Evolutionary conservation across 2,888 invertebrate genomes (phyloP).

Genomic region (Calliopum simillimum): DNA sequence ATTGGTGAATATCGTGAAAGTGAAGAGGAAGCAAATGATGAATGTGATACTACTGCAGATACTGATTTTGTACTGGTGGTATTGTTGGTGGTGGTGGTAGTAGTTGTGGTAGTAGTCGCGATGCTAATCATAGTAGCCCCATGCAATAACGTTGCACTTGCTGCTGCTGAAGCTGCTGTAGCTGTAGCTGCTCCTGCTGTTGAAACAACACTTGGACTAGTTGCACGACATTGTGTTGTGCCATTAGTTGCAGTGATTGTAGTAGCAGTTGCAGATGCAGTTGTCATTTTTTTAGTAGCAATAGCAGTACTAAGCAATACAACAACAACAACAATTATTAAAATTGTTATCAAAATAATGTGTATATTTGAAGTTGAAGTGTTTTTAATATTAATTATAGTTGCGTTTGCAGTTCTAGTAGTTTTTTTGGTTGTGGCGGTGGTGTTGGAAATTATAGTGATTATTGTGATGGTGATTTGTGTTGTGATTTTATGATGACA

Average conservation of each 20-base stretch:
- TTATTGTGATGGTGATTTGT: conserved; percentile 45
- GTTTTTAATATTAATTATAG: conserved; percentile 37
- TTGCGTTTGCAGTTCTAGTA: conserved; percentile 45
- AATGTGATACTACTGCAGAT: conserved; percentile 31
- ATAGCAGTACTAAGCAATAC: conserved; percentile 23
- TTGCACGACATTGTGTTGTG: conserved; percentile 36
- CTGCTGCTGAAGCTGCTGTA: conserved; percentile 17
- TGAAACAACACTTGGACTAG: conserved; percentile 41
- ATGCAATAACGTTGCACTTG: conserved; percentile 15
- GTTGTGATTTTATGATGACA: conserved; percentile 38
- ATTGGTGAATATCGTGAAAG: conserved; percentile 34
- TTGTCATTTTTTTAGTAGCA: conserved; percentile 21
- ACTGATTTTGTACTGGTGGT: conserved; percentile 1
- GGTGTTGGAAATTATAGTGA: too few species aligned
- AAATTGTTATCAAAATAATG: conserved; percentile 16
- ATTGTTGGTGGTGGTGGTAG: conserved; percentile 44
- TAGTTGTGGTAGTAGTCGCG: conserved; percentile 41
- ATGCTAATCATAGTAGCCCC: conserved; percentile 30
- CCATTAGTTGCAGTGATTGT: conserved; percentile 39
- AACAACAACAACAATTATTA: conserved; percentile 35
- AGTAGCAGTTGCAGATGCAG: conserved; percentile 33
- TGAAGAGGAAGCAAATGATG: conserved; percentile 41
- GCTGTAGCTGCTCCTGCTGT: conserved; percentile 37
- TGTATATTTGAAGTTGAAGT: conserved; percentile 26
- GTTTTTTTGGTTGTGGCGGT: conserved; percentile 45